Conservation (phyloP, 2,113 vertebrate species). For the Gambusia affinis region DNA sequence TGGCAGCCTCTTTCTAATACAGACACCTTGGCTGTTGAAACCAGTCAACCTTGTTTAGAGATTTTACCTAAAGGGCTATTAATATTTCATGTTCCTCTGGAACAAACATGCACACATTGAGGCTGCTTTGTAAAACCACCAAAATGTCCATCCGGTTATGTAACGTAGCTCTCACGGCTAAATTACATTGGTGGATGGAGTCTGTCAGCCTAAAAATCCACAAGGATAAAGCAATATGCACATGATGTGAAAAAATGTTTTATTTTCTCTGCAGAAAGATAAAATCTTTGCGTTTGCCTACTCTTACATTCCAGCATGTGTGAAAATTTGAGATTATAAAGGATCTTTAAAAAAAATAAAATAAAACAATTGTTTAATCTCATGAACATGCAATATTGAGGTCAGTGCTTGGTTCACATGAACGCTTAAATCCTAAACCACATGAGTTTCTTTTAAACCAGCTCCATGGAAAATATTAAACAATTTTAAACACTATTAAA, state of each 20-base stretch:
- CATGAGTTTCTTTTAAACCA: neutral
- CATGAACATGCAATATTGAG: neutral
- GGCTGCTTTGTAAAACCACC: constrained; percentile 28
- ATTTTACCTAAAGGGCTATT: constrained; percentile 16
- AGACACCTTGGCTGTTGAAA: constrained; percentile 8
- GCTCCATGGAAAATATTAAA: neutral
- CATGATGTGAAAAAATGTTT: neutral
- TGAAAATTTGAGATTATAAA: constrained; percentile 5
- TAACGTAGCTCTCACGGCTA: constrained; percentile 51
- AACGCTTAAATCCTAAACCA: constrained; percentile 17
- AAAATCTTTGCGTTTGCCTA: neutral
- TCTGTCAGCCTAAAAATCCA: constrained; percentile 28
- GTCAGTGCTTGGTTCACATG: constrained; percentile 35
- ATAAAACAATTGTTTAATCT: constrained; percentile 10
- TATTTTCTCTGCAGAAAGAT: neutral
- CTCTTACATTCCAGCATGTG: constrained; percentile 18
- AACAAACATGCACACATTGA: constrained; percentile 30
- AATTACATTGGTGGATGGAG: constrained; percentile 41
- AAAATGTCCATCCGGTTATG: constrained; percentile 60
- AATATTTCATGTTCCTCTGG: constrained; percentile 26
- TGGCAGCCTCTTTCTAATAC: neutral
- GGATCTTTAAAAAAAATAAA: constrained; percentile 7
- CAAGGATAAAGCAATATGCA: constrained; percentile 7
- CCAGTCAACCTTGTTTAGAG: constrained; percentile 17
- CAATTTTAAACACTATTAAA: neutral